phyloP scores from a whole-genome alignment of 1,140 invertebrate genomes.

The Drosophila nigrodunni region DNA sequence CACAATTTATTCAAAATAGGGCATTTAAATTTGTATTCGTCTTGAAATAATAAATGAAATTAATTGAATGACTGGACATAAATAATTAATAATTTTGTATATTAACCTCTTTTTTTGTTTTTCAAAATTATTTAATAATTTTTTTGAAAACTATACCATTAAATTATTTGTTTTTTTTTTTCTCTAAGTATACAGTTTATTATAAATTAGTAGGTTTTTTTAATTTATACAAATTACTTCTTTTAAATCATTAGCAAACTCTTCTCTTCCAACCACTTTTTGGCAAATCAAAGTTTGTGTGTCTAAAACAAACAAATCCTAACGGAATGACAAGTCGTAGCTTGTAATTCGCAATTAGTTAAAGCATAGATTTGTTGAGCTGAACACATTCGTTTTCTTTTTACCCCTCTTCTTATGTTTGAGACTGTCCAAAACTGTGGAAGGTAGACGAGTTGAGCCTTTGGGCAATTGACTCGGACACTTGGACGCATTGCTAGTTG shows the following conservation, averaged over 20 bases:
- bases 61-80: too few relatives aligned
- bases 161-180: too few relatives aligned
- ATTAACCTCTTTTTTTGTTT: neutral
- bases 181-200: too few relatives aligned
- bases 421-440: neutral
- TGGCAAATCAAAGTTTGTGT: too few relatives aligned
- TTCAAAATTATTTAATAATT: neutral
- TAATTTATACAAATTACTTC: too few relatives aligned
- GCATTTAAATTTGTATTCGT: too few relatives aligned
- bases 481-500: slow-evolving; percentile 7
- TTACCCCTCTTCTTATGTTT: slow-evolving; percentile 2
- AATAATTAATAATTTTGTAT: neutral
- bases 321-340: slow-evolving; percentile 8
- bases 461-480: slow-evolving; percentile 21
- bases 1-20: too few relatives aligned
- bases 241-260: too few relatives aligned
- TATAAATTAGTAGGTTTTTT: too few relatives aligned
- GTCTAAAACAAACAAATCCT: neutral
- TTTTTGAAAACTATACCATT: neutral
- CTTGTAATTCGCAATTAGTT: slow-evolving; percentile 37
- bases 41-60: too few relatives aligned
- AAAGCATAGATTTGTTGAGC: slow-evolving; percentile 5
- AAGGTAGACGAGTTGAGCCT: slow-evolving; percentile 2
- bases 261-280: too few relatives aligned
- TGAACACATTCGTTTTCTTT: neutral